Base-by-base conservation (phyloP, 2,113 vertebrate species). In the Rhynchopsitta pachyrhyncha region DNA sequence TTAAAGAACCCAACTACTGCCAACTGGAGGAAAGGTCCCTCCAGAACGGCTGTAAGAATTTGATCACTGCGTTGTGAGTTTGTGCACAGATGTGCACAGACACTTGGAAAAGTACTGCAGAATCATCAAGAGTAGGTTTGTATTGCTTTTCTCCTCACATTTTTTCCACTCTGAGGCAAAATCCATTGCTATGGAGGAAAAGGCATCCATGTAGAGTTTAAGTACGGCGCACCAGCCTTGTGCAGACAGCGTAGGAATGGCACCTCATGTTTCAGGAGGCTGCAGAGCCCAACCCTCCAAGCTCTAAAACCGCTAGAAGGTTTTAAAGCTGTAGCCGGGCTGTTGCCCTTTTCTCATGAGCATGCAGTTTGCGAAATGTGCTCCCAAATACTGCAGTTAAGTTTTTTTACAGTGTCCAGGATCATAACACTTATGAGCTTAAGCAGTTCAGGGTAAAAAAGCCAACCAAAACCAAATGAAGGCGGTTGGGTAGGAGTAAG, bases 161-260 rank as follows among this genome's bases (percentile, higher is more conserved):
- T 47, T 76, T 46, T 53, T 20, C 46, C 52, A 2, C n/a, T 27
- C 39, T 6, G 23, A 44, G 66, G 78, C 28, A 74, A 62, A 68
- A 10, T 3, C 27, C 16, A 2, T 2, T 6, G 31, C 64, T 31
- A 35, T 7, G 1, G 6, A 10, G 33, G 33, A 19, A 17, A 10
- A 17, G 24, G 11, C 12, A 3, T 17, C 35, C 11, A 19, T 28
- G 6, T 3, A 2, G n/a, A 10, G 10, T 0, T 3, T 6, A 13
- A 5, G 0, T 4, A 5, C 1, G 14, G 23, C 1, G 0, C 17
- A 16, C 23, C 46, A 3, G 5, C 5, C 28, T 3, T 15, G 10
- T 3, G 49, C 1, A 5, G 66, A 12, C 5, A 41, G 23, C 3
- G 1, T 7, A 7, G 1, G 0, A 35, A 24, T 7, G 24, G 39